Conservation (phyloP, 2,888 invertebrate species). For the Drosophila dives region DNA sequence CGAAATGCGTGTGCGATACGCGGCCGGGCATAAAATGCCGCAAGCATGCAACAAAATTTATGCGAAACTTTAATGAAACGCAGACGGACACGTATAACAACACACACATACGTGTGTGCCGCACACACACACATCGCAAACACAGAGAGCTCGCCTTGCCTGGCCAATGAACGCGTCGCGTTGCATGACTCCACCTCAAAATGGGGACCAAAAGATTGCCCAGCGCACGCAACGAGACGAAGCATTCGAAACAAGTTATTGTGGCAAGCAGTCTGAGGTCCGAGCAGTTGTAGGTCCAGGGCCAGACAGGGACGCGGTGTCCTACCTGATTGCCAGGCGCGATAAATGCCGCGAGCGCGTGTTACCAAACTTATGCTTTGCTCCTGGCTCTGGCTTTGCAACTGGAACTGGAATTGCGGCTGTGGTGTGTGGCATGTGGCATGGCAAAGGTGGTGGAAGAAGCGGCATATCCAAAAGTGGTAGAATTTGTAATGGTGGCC, state of each 20-base stretch:
- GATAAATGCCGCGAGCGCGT: conserved; percentile 64
- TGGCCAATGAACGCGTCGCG: conserved; percentile 66
- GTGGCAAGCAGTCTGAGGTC: conserved; percentile 39
- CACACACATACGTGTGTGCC: conserved; percentile 4
- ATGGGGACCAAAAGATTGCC: conserved; percentile 62
- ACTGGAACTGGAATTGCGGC: conserved; percentile 29
- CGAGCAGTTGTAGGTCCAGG: conserved; percentile 32
- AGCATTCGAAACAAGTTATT: conserved; percentile 49
- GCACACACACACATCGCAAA: conserved; percentile 2
- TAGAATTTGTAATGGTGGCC: conserved; percentile 77
- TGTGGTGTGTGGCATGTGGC: conserved; percentile 39
- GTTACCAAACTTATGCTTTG: conserved; percentile 56
- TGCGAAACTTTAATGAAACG: conserved; percentile 74
- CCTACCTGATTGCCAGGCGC: conserved; percentile 71
- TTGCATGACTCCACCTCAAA: conserved; percentile 77
- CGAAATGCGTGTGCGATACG: conserved; percentile 72
- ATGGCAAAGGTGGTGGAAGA: conserved; percentile 46
- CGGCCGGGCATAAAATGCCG: conserved; percentile 58
- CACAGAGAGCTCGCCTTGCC: conserved; percentile 7
- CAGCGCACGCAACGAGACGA: conserved; percentile 52
- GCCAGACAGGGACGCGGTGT: conserved; percentile 62
- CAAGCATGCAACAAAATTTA: conserved; percentile 82
- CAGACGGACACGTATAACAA: conserved; percentile 40
- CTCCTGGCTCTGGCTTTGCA: conserved; percentile 26
- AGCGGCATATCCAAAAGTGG: conserved; percentile 62